A percentile compares a stretch with the other conserved stretches of the same genome.
phyloP scores from a whole-genome alignment of 2,113 vertebrate species.

The Nesogale talazaci region DNA sequence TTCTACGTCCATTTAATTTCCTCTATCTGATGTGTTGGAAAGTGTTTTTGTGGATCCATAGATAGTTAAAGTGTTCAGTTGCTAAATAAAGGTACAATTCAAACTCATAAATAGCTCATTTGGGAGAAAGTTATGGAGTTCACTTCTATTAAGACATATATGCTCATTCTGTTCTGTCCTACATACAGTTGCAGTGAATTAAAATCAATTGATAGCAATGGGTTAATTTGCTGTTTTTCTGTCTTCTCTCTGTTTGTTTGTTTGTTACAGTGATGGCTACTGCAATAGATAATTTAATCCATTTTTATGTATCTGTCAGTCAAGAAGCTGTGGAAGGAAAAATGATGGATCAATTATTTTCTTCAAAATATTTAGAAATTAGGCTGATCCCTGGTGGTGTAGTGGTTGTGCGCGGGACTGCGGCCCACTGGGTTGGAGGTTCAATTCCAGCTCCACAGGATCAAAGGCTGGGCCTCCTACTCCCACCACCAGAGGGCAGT shows the following conservation, averaged over 20 bases:
- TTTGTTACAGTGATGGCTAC: background rate
- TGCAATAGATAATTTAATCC: background rate
- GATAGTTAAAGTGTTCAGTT: background rate
- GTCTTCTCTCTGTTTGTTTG: no score
- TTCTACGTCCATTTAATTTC: background rate
- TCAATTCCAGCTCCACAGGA: no score
- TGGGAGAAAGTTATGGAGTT: background rate
- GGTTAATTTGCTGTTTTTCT: background rate
- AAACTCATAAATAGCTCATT: background rate
- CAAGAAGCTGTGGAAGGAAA: background rate
- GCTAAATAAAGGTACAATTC: background rate
- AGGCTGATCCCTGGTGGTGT: no score
- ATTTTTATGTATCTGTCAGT: background rate
- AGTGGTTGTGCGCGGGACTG: no score
- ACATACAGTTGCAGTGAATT: background rate
- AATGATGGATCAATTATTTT: background rate
- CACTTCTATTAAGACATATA: background rate
- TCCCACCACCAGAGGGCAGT: no score
- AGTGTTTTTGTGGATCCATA: background rate
- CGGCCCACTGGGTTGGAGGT: no score
- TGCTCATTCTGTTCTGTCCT: no score
- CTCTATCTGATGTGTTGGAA: background rate
- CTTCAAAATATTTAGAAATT: slow-evolving; percentile 18
- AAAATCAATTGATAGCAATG: background rate
- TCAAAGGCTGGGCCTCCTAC: no score